Conservation (phyloP, 53 echinoderm and acorn worm genomes). For the Echinometra lucunter region DNA sequence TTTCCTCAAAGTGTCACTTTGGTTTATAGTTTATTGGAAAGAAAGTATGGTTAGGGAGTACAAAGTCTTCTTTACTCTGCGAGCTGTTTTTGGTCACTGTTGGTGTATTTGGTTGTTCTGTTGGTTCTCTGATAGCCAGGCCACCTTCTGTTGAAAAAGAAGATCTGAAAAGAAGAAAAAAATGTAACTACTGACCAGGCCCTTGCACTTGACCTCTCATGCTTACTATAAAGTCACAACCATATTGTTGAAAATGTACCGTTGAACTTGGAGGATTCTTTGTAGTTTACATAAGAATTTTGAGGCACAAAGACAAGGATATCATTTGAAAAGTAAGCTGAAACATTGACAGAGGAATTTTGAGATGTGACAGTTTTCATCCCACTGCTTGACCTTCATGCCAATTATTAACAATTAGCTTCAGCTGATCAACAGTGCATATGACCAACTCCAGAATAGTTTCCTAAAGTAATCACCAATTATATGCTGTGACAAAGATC, state of each 20-base stretch:
- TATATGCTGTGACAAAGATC: slow-evolving; percentile 40
- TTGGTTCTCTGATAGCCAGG: background rate
- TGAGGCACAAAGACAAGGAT: background rate
- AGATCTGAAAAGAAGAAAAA: background rate
- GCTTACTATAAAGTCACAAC: background rate
- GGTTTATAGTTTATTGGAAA: background rate
- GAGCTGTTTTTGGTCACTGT: background rate
- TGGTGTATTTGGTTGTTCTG: background rate
- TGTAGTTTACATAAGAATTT: background rate
- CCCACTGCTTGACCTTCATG: background rate
- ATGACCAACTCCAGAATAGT: background rate
- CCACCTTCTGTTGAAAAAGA: background rate
- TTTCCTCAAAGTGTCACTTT: background rate
- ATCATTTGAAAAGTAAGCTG: background rate
- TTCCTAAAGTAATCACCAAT: background rate
- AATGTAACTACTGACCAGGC: too few relatives aligned
- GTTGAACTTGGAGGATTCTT: background rate
- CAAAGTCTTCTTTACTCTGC: background rate
- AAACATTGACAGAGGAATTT: background rate
- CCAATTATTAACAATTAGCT: slow-evolving; percentile 39
- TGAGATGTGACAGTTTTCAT: background rate
- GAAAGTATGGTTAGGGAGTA: background rate
- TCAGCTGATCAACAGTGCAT: background rate
- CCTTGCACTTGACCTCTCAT: background rate
- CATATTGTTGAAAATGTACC: background rate